Conservation (phyloP, 2,888 invertebrate genomes). For the Sminthurides aquaticus region DNA sequence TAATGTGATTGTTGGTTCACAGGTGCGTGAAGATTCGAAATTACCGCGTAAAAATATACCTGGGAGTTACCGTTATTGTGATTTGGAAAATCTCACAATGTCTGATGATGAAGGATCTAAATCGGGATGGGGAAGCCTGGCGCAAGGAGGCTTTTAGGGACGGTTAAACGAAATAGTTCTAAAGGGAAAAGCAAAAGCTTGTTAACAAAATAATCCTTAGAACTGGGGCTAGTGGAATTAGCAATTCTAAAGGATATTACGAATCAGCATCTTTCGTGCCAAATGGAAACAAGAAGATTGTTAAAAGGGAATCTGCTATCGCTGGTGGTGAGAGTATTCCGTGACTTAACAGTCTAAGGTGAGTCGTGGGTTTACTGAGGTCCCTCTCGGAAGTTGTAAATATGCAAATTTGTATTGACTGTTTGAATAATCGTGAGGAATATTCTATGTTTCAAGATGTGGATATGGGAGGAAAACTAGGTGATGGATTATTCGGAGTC, state of each 20-base stretch:
- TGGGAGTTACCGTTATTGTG: too few relatives aligned
- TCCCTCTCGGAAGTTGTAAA: background rate
- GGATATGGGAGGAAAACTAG: conserved; percentile 63
- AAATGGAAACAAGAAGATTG: conserved; percentile 21
- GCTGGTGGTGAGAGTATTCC: conserved; percentile 32
- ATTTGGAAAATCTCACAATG: too few relatives aligned
- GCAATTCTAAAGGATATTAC: conserved; percentile 6
- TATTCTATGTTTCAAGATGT: conserved; percentile 47
- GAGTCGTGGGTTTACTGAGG: background rate
- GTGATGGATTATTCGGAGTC: conserved; percentile 96
- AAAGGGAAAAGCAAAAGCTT: conserved; percentile 74
- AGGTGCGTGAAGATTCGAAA: too few relatives aligned
- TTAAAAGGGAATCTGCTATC: conserved; percentile 20
- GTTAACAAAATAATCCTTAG: conserved; percentile 47
- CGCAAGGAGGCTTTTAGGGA: conserved; percentile 77
- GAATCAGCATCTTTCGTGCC: conserved; percentile 23
- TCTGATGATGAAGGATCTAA: conserved; percentile 56
- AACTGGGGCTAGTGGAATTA: background rate
- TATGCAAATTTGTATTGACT: conserved; percentile 1
- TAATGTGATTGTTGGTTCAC: too few relatives aligned
- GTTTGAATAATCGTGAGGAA: conserved; percentile 17
- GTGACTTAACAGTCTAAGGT: conserved; percentile 44
- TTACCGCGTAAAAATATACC: too few relatives aligned
- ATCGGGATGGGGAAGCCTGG: conserved; percentile 93
- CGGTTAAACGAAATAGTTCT: conserved; percentile 78